phyloP scores from a whole-genome alignment of 2,888 invertebrate species.

The Achlya flavicornis region DNA sequence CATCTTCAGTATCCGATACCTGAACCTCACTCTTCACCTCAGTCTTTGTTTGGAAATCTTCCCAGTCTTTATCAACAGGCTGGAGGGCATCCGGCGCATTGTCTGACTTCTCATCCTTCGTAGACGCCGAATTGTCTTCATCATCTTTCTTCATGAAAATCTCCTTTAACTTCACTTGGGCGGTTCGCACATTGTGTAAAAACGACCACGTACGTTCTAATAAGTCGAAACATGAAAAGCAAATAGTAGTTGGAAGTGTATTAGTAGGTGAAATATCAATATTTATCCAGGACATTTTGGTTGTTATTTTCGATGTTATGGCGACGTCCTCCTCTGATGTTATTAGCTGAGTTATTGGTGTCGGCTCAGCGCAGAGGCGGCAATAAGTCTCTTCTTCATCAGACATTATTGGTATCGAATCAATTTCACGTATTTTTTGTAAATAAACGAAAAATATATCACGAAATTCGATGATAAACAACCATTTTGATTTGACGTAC shows the following conservation, averaged over 20 bases:
- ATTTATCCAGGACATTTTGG: constrained; percentile 76
- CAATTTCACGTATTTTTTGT: constrained; percentile 21
- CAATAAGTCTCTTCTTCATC: constrained; percentile 64
- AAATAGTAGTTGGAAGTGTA: constrained; percentile 67
- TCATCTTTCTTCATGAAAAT: constrained; percentile 47
- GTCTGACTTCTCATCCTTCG: constrained; percentile 28
- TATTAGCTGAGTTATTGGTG: constrained; percentile 61
- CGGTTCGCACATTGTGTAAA: constrained; percentile 63
- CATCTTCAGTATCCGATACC: constrained; percentile 40
- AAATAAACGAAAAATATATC: constrained; percentile 2
- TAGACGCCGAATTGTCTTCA: constrained; percentile 17
- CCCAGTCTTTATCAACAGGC: constrained; percentile 68
- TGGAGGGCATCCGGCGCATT: constrained; percentile 42
- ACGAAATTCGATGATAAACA: constrained; percentile 45
- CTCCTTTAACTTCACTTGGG: constrained; percentile 61
- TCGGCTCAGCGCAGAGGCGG: constrained; percentile 74
- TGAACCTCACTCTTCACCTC: constrained; percentile 57
- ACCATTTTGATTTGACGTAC: constrained; percentile 32
- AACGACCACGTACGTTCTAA: constrained; percentile 75
- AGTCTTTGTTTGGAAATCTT: constrained; percentile 47
- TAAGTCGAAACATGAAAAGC: constrained; percentile 73
- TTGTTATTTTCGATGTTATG: constrained; percentile 59
- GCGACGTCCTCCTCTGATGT: constrained; percentile 67
- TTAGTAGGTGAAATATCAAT: constrained; percentile 58
- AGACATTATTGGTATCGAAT: constrained; percentile 48